Evolutionary conservation across 1,140 invertebrate genomes (phyloP), one percentile per base, ranked within the genome.

Genomic region (Calephelis virginiensis): DNA sequence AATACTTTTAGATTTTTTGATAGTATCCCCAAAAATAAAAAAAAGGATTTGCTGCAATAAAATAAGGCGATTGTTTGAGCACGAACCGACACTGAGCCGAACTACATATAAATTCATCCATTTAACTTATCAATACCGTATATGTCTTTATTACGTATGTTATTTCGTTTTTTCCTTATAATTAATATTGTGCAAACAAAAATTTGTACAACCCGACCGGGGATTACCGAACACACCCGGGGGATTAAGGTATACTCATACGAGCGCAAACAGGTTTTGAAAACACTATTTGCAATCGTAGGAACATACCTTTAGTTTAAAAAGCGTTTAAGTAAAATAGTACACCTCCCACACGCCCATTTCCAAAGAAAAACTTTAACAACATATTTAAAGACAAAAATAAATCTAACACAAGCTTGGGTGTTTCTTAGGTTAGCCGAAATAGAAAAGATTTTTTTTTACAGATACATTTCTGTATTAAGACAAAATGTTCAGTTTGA

Each of bases 101-200:
- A 81, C 69, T 76, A 78, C 85, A 87, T 88, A 90, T 90, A 90
- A 90, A 88, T 90, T 89, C 87, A 81, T 82, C 82, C 69, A 83
- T 77, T 87, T 86, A 83, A 82, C 85, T 81, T 90, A 90, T 77
- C 78, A 80, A 83, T 89, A 89, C 85, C 84, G 88, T 90, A 90
- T 90, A 90, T 90, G 88, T 90, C 88, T 90, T 90, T 90, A 82
- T 90, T 90, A 90, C 88, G 88, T 90, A 90, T 90, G 85, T 90
- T 89, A 87, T 88, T 89, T 89, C 82, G 80, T 90, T 89, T 85
- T 88, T 75, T 82, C 71, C 85, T 88, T 86, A 90, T 68, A 80
- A 79, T 84, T 71, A 76, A 72, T 73, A 76, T 83, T 82, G 85
- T 83, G 83, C 81, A 85, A 83, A 80, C 70, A 74, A 83, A 86